Conservation (phyloP, 2,888 invertebrate species). For the Hetaerina titia region DNA sequence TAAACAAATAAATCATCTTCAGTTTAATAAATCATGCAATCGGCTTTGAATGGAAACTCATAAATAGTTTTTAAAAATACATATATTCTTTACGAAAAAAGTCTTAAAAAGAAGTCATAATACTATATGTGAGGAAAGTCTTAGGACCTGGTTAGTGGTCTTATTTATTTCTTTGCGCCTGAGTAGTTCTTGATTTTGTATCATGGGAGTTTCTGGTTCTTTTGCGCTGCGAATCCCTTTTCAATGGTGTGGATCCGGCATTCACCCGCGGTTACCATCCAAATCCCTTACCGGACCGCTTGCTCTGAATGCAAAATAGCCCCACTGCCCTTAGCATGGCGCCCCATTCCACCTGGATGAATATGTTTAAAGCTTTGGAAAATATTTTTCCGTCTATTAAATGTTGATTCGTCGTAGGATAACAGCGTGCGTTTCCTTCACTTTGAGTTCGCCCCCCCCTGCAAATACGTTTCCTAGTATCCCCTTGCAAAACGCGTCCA, state of each 20-base stretch:
- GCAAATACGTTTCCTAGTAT: background rate
- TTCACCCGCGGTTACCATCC: conserved; percentile 13
- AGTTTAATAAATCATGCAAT: too few relatives aligned
- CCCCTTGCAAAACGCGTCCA: background rate
- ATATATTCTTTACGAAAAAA: too few relatives aligned
- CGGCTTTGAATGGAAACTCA: too few relatives aligned
- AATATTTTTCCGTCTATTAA: conserved; percentile 22
- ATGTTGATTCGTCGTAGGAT: conserved; percentile 18
- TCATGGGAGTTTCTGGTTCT: conserved; percentile 16
- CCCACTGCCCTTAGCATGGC: conserved; percentile 19
- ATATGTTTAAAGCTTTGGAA: background rate
- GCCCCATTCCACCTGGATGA: background rate
- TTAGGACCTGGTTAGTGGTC: background rate
- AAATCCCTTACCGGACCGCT: background rate
- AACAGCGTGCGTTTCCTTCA: background rate
- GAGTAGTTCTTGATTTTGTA: background rate
- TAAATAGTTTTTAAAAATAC: too few relatives aligned
- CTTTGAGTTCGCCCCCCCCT: background rate
- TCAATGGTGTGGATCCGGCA: background rate
- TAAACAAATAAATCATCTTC: too few relatives aligned
- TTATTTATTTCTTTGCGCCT: background rate
- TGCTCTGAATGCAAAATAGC: background rate
- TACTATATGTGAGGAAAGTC: background rate
- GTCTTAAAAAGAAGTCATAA: too few relatives aligned
- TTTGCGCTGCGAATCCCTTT: conserved; percentile 18